phyloP scores from a whole-genome alignment of 2,888 invertebrate species.

The Drosophila lutescens region DNA sequence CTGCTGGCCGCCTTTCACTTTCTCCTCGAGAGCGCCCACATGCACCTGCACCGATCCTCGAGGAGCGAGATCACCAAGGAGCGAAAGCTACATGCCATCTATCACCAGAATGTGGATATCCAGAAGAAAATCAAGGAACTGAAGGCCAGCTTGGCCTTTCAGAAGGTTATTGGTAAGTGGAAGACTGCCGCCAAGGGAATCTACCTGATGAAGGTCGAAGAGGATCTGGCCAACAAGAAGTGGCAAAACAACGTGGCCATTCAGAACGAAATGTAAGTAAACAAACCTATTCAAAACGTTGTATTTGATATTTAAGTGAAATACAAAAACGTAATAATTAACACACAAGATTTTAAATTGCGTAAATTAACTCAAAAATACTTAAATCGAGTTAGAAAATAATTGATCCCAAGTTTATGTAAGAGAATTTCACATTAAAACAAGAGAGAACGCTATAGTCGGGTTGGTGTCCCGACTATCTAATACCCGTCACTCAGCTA shows the following conservation, averaged over 20 bases:
- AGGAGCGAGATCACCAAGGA: constrained; percentile 60
- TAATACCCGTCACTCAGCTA: too few relatives aligned
- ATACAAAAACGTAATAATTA: too few relatives aligned
- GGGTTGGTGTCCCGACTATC: too few relatives aligned
- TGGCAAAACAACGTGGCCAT: constrained; percentile 67
- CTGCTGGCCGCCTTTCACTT: constrained; percentile 48
- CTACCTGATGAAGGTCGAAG: constrained; percentile 53
- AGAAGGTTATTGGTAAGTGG: constrained; percentile 48
- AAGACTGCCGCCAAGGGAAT: constrained; percentile 48
- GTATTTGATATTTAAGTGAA: too few relatives aligned
- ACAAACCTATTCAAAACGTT: too few relatives aligned
- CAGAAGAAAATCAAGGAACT: constrained; percentile 34
- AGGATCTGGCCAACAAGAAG: constrained; percentile 58
- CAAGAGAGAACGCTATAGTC: too few relatives aligned
- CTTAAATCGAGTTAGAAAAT: too few relatives aligned
- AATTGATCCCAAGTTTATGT: too few relatives aligned
- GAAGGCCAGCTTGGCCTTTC: constrained; percentile 21
- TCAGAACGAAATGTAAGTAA: constrained; percentile 62
- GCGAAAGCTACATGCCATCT: constrained; percentile 54
- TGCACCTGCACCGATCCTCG: constrained; percentile 57
- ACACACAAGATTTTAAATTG: too few relatives aligned
- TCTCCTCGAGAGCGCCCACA: constrained; percentile 42
- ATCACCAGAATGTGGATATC: constrained; percentile 48
- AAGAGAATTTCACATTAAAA: too few relatives aligned
- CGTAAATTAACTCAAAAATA: too few relatives aligned